A percentile compares a stretch with the other conserved stretches of the same genome.
Conservation (phyloP, 2,113 vertebrate genomes). For the Symphodus melops region DNA sequence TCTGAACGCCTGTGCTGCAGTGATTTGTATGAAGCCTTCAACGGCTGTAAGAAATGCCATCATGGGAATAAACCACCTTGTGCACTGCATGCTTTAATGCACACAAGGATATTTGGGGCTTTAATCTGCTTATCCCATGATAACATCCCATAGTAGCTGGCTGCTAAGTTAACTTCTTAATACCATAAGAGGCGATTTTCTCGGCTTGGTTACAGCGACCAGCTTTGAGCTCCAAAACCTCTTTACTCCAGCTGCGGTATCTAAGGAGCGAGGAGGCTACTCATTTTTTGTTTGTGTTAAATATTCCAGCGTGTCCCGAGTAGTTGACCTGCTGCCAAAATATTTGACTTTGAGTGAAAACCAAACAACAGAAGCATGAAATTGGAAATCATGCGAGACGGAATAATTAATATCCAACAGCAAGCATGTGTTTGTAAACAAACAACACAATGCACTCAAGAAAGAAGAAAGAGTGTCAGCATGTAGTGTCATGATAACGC, state of each 20-base stretch:
- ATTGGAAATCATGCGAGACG: constrained; percentile 32
- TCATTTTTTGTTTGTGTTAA: constrained; percentile 46
- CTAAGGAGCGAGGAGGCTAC: constrained; percentile 21
- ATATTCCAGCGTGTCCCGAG: constrained; percentile 25
- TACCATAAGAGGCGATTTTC: constrained; percentile 76
- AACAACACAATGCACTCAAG: background rate
- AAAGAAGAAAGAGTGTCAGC: background rate
- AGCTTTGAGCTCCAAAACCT: constrained; percentile 53
- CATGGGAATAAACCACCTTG: constrained; percentile 51
- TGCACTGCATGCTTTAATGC: constrained; percentile 36
- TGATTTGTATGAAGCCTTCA: constrained; percentile 18
- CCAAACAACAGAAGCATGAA: constrained; percentile 9
- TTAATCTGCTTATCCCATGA: constrained; percentile 71
- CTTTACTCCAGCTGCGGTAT: constrained; percentile 44
- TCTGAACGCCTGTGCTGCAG: constrained; percentile 8
- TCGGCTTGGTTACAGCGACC: constrained; percentile 64
- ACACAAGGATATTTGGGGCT: constrained; percentile 64
- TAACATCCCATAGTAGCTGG: constrained; percentile 63
- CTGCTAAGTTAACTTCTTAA: constrained; percentile 67
- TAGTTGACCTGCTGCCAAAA: constrained; percentile 42
- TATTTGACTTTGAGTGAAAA: constrained; percentile 15
- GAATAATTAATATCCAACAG: constrained; percentile 50
- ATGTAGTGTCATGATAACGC: constrained; percentile 5
- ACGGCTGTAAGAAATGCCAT: constrained; percentile 37
- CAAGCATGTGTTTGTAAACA: constrained; percentile 35